A percentile compares a stretch with the other conserved stretches of the same genome.
Evolutionary conservation across 2,888 invertebrate genomes (phyloP).

Genomic region (Sisyra nigra): DNA sequence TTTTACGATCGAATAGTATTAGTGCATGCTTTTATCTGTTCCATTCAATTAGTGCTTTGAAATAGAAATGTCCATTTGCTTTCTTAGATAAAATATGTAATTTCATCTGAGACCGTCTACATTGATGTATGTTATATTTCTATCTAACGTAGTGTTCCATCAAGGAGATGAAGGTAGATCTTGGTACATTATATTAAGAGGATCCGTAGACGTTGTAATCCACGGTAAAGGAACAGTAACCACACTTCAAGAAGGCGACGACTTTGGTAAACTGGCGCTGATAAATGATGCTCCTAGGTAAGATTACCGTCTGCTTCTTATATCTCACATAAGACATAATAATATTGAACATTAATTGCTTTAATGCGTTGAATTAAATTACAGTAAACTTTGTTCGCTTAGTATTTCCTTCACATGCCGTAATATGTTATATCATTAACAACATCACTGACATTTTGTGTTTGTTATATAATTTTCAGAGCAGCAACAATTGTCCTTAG

Average conservation of each 20-base stretch:
- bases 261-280: conserved; percentile 72
- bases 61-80: no score
- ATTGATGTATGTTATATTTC: neutral
- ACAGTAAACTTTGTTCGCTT: no score
- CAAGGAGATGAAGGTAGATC: conserved; percentile 73
- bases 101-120: no score
- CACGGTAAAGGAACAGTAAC: conserved; percentile 73
- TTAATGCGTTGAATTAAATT: no score
- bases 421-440: neutral
- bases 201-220: conserved; percentile 71
- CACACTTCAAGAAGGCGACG: conserved; percentile 68
- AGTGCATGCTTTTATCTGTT: no score
- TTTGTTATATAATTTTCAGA: conserved; percentile 25
- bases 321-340: neutral
- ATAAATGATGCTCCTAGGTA: conserved; percentile 74
- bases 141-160: conserved; percentile 46
- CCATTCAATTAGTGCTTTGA: no score
- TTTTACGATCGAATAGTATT: no score
- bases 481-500: conserved; percentile 68
- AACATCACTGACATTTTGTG: neutral
- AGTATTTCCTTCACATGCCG: neutral
- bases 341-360: no score
- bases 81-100: no score
- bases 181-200: conserved; percentile 71
- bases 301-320: conserved; percentile 13